Evolutionary conservation across 1,140 invertebrate genomes (phyloP).

Genomic region (Ylistrum balloti): DNA sequence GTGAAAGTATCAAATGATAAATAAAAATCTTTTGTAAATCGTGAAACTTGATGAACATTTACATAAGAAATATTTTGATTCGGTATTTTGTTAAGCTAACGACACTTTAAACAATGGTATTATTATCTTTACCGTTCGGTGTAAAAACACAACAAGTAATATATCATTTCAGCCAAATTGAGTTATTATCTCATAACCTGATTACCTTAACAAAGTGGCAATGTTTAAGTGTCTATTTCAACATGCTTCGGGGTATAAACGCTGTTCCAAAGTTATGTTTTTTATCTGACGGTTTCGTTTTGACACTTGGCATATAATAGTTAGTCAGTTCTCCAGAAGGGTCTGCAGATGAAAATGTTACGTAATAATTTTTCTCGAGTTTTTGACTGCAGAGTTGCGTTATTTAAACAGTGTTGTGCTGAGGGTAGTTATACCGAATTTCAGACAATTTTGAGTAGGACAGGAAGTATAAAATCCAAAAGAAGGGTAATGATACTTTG

Average conservation of each 20-base stretch:
- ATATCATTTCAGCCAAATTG: neutral
- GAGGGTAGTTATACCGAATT: neutral
- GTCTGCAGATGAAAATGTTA: neutral
- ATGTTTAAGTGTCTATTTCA: neutral
- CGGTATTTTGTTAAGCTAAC: no score
- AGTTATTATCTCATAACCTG: neutral
- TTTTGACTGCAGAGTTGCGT: neutral
- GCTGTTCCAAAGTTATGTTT: neutral
- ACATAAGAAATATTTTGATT: no score
- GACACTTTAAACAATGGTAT: no score
- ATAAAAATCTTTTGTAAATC: no score
- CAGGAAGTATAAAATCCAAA: neutral
- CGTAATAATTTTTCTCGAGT: neutral
- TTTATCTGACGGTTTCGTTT: neutral
- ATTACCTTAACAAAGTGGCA: neutral
- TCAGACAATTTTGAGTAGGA: neutral
- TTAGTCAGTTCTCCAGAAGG: neutral
- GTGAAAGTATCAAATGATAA: no score
- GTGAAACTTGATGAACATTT: no score
- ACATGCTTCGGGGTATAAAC: neutral
- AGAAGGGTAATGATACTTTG: no score
- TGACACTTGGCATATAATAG: conserved; percentile 34
- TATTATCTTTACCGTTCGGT: neutral
- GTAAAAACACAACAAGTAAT: neutral
- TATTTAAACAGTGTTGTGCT: neutral